phyloP scores from a whole-genome alignment of 1,140 invertebrate species.

The Oncopodura yosiiana region DNA sequence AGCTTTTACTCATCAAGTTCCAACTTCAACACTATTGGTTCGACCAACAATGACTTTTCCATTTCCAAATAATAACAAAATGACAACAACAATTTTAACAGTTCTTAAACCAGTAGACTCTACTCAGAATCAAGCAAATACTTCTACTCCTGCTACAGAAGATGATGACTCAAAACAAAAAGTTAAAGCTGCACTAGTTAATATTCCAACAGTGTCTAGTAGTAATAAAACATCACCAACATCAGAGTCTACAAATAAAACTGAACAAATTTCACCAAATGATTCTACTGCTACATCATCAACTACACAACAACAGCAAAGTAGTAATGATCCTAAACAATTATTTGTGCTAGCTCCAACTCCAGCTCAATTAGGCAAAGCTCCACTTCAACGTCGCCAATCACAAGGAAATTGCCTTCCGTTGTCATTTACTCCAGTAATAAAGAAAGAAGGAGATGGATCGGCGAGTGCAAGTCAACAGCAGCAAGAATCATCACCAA shows the following conservation, averaged over 20 bases:
- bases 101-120: slow-evolving; percentile 25
- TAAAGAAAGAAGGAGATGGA: slow-evolving; percentile 15
- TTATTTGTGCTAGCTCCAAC: slow-evolving; percentile 79
- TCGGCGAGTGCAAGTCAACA: slow-evolving; percentile 11
- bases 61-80: slow-evolving; percentile 24
- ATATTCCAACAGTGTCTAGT: slow-evolving; percentile 16
- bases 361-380: slow-evolving; percentile 78
- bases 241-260: neutral
- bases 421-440: slow-evolving; percentile 21
- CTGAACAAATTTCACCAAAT: neutral
- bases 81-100: slow-evolving; percentile 28
- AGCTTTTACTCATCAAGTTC: slow-evolving; percentile 25
- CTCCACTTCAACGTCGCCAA: slow-evolving; percentile 71
- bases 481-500: too few relatives aligned
- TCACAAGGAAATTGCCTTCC: slow-evolving; percentile 53
- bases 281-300: neutral
- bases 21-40: slow-evolving; percentile 28
- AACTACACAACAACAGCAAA: too few relatives aligned
- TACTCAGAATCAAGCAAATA: neutral
- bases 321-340: neutral
- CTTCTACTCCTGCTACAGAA: slow-evolving; percentile 1
- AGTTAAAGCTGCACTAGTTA: slow-evolving; percentile 25
- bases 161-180: slow-evolving; percentile 18
- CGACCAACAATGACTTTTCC: slow-evolving; percentile 28
- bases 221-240: neutral